Conservation (phyloP, 2,888 invertebrate species). For the Dilophus febrilis region DNA sequence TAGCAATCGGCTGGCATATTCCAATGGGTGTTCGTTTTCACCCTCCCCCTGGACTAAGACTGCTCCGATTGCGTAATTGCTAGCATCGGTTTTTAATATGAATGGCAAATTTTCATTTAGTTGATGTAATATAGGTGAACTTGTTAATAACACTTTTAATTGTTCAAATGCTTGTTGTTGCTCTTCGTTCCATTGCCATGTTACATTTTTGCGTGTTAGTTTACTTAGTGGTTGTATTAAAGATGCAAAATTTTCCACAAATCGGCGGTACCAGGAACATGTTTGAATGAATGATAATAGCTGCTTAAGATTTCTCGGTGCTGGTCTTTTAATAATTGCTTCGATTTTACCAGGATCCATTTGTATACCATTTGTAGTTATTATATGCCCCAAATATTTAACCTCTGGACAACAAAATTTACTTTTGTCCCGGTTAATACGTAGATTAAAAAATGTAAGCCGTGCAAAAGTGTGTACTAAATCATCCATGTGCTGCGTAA, state of each 20-base stretch:
- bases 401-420: slow-evolving; percentile 2
- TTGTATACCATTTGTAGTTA: slow-evolving; percentile 11
- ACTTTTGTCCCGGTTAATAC: neutral
- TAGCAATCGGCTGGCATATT: slow-evolving; percentile 16
- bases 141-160: slow-evolving; percentile 11
- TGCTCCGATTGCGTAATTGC: slow-evolving; percentile 10
- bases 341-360: slow-evolving; percentile 11
- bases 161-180: slow-evolving; percentile 11
- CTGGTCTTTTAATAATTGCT: slow-evolving; percentile 10
- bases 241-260: slow-evolving; percentile 19
- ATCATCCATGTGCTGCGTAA: neutral
- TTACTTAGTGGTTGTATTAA: slow-evolving; percentile 15
- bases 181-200: slow-evolving; percentile 14
- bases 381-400: slow-evolving; percentile 7
- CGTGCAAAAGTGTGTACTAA: neutral
- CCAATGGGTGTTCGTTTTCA: slow-evolving; percentile 12
- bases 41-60: neutral
- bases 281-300: slow-evolving; percentile 16
- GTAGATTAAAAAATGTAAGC: neutral
- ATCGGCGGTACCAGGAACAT: slow-evolving; percentile 17
- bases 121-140: slow-evolving; percentile 14
- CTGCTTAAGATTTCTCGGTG: slow-evolving; percentile 11
- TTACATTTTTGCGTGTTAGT: slow-evolving; percentile 13
- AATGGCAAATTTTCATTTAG: slow-evolving; percentile 14
- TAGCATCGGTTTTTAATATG: slow-evolving; percentile 16